A percentile compares a stretch with the other conserved stretches of the same genome.
These are phyloP conservation scores for Mylabris sibirica DNA, from an alignment of 2,888 invertebrate species.

Conservation along the genomic window DNA sequence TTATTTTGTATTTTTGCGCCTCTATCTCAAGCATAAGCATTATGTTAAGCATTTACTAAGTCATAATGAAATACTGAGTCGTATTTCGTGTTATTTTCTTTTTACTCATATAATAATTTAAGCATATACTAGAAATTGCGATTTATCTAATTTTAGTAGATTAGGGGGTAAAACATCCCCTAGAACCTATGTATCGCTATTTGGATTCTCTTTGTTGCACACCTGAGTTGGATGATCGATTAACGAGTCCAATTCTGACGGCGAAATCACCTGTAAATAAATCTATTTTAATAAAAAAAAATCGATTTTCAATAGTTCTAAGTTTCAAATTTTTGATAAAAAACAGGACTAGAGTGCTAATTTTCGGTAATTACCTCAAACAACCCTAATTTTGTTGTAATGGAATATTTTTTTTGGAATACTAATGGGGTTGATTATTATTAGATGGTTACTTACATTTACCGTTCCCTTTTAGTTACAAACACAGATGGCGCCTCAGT, in stretches of 20 bases:
- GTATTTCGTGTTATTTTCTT: background rate
- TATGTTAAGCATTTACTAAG: background rate
- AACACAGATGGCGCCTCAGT: constrained; percentile 24
- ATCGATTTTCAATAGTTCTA: background rate
- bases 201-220: constrained; percentile 36
- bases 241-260: constrained; percentile 67
- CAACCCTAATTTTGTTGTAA: background rate
- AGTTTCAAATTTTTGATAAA: no score
- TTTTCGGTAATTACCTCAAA: background rate
- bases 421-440: background rate
- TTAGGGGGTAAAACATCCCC: background rate
- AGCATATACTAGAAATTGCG: background rate
- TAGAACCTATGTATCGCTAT: constrained; percentile 31
- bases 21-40: background rate
- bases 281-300: constrained; percentile 11
- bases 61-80: background rate
- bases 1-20: background rate
- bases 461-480: constrained; percentile 8
- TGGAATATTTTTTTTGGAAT: background rate
- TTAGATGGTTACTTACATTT: constrained; percentile 21
- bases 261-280: constrained; percentile 62
- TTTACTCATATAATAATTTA: background rate
- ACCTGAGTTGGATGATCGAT: constrained; percentile 57
- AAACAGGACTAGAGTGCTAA: no score
- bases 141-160: background rate